Percentiles rank a stretch among this genome's conserved stretches.
Conservation (phyloP, 2,888 invertebrate species). For the Phortica magna region DNA sequence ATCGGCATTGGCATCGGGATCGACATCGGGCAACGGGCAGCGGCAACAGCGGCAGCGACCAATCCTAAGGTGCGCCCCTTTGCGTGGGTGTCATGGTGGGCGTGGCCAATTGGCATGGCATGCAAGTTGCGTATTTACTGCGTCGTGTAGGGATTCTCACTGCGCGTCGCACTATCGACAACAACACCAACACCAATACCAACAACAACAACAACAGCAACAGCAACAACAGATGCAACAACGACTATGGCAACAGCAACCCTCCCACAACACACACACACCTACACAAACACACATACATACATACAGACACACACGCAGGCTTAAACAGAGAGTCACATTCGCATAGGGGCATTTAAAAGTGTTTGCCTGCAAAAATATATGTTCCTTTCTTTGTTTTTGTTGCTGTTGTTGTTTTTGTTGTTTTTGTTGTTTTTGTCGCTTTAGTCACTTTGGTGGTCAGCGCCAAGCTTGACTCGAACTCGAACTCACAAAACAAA, state of each 20-base stretch:
- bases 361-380: neutral
- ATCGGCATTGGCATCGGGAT: neutral
- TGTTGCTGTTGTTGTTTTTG: neutral
- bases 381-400: neutral
- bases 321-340: neutral
- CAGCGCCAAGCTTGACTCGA: neutral
- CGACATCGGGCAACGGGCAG: neutral
- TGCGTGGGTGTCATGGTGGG: slow-evolving; percentile 63
- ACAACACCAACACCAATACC: slow-evolving; percentile 31
- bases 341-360: neutral
- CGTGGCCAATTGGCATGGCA: slow-evolving; percentile 60
- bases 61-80: slow-evolving; percentile 50
- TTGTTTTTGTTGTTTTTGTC: neutral
- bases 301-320: neutral
- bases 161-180: slow-evolving; percentile 38
- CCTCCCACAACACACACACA: slow-evolving; percentile 26
- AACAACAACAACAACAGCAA: slow-evolving; percentile 18
- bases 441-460: neutral
- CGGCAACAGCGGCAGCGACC: slow-evolving; percentile 37
- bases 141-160: slow-evolving; percentile 44
- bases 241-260: slow-evolving; percentile 40
- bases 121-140: slow-evolving; percentile 41
- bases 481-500: neutral
- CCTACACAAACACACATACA: slow-evolving; percentile 9
- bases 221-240: slow-evolving; percentile 46